Evolutionary conservation across 1,140 invertebrate species (phyloP).

Genomic region (Proctacanthus coquilletti): DNA sequence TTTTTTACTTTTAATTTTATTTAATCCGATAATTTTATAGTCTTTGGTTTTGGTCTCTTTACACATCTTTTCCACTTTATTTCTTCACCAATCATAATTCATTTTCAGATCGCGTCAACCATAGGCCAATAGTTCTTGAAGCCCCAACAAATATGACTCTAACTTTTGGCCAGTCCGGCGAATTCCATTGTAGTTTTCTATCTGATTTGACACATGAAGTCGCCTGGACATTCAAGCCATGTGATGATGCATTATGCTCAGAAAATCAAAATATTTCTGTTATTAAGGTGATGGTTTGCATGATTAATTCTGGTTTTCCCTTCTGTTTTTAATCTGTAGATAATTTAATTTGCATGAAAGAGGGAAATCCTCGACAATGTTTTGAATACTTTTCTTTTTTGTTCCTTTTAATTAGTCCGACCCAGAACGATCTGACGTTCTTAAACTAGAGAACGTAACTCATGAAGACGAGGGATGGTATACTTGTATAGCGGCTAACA

Average conservation of each 20-base stretch:
- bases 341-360: slow-evolving; percentile 1
- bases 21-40: too few species aligned
- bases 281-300: slow-evolving; percentile 3
- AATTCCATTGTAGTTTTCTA: not conserved
- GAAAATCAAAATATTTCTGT: slow-evolving; percentile 1
- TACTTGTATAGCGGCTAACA: slow-evolving; percentile 74
- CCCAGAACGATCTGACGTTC: slow-evolving; percentile 44
- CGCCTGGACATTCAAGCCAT: not conserved
- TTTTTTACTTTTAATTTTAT: too few species aligned
- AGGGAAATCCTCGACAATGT: too few species aligned
- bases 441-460: slow-evolving; percentile 69
- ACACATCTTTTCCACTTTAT: too few species aligned
- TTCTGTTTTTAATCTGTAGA: not conserved
- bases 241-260: not conserved
- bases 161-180: not conserved
- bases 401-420: not conserved
- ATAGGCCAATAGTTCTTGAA: not conserved
- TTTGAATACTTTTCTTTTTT: not conserved
- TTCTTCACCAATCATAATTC: not conserved
- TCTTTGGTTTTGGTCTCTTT: too few species aligned
- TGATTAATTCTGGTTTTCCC: not conserved
- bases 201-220: not conserved
- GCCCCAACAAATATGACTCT: not conserved
- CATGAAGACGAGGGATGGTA: slow-evolving; percentile 84
- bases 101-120: not conserved